Evolutionary conservation across 2,888 invertebrate species (phyloP), one percentile per base, ranked within the genome.

Genomic region (Aelia acuminata): DNA sequence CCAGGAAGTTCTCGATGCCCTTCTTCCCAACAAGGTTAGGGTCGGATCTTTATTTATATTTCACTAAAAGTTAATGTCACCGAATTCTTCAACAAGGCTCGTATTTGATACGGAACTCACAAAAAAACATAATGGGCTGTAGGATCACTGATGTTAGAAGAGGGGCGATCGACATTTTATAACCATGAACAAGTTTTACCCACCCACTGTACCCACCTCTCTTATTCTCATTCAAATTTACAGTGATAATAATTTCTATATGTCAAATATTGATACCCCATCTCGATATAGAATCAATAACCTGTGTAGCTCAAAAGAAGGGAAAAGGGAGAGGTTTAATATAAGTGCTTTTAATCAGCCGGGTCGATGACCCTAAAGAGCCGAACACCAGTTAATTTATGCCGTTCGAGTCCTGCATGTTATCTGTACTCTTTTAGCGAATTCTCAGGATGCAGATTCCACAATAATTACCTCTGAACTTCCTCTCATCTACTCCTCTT

Each of bases 401-500:
- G 13, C 18, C 8, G 18, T 70, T 70, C 18, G 8, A 70, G 35
- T 70, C 31, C 35, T 35, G 63, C 63, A 70, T 70, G 63, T 35
- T 35, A 70, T 35, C 7, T 18, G 15, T 31, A 70, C 15, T 70
- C 18, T 70, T 70, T 70, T 35, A 7, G 63, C 63, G 18, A 35
- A 70, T 70, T 70, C 63, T 70, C 63, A 70, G 31, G 63, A 35
- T 70, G 63, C 63, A 70, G 35, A 7, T 35, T 35, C 63, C 63
- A 70, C 35, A 70, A 35, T 70, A 70, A 70, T 70, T 70, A 70
- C 63, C 31, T 70, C 63, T 35, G 1, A 35, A 70, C 63, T 35
- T 70, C 63, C 63, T 70, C 63, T 70, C 63, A 35, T 70, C 31
- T 35, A n/a, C n/a, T n/a, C n/a, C n/a, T n/a, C n/a, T n/a, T n/a